Evolutionary conservation across 2,888 invertebrate species (phyloP), one percentile per base, ranked within the genome.

Genomic region (Tanytarsus gracilentus): DNA sequence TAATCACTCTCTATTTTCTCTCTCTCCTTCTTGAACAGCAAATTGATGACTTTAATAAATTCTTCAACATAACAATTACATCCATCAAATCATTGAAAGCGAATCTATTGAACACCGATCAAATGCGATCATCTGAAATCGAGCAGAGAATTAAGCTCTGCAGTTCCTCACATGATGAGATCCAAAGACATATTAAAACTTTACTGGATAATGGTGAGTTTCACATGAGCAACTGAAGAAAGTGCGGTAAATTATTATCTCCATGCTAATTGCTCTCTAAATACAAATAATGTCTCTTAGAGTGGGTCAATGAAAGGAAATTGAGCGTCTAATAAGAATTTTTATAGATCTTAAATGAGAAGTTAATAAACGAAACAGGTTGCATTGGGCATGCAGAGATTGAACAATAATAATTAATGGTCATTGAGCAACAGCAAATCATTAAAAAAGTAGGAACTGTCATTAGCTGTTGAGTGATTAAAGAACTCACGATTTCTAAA

Each of bases 31-130:
- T 60, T 49, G 63, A 64, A 9, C 69, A 86, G 86, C 78, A 78
- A 70, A 78, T 84, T 61, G 86, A 87, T 67, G 81, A 82, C 66
- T 86, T 84, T 68, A 75, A 78, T 64, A 78, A 77, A 63, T 81
- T 82, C 65, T 79, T 81, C 60, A 76, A 78, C 56, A 74, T 78
- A 40, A 78, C 80, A 0, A 70, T 82, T 26, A 72, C 75, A 33
- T 80, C 82, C 68, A 76, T 87, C 70, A 80, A 83, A 62, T 78
- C 79, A 65, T 74, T 85, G 51, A 76, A 79, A 64, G 75, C 77
- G 64, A 73, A 79, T 69, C 72, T 85, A 66, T 69, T 77, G 65
- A 77, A 75, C 69, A 74, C 76, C 69, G 76, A 77, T 70, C 71
- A 76, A 63, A 71, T 78, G 67, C 75, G 77, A 63, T 77, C 77